Conservation (phyloP, 2,888 invertebrate genomes). For the Mechanitis messenoides region DNA sequence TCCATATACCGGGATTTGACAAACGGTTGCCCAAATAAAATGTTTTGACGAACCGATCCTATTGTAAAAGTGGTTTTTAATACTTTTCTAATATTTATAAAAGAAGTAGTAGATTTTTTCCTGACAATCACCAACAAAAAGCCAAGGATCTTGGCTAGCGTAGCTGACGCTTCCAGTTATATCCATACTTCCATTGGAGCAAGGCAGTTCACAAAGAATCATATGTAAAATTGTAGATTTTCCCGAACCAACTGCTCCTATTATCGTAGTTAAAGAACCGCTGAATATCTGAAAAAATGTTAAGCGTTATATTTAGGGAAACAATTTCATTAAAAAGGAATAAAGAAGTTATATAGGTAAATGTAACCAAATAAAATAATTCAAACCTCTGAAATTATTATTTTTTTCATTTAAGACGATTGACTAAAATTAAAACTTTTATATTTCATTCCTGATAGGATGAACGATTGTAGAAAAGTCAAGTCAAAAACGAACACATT, state of each 20-base stretch:
- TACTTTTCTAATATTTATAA: background rate
- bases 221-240: slow-evolving; percentile 79
- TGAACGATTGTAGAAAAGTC: too few species aligned
- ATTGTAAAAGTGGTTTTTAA: slow-evolving; percentile 3
- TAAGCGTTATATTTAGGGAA: background rate
- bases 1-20: slow-evolving; percentile 77
- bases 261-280: slow-evolving; percentile 77
- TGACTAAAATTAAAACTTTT: too few species aligned
- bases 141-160: slow-evolving; percentile 90
- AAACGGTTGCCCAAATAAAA: slow-evolving; percentile 89
- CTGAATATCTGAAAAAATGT: slow-evolving; percentile 41
- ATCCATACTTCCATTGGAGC: slow-evolving; percentile 76
- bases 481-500: too few species aligned
- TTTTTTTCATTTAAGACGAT: too few species aligned
- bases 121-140: slow-evolving; percentile 77
- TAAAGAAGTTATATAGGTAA: background rate
- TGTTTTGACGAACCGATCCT: slow-evolving; percentile 92
- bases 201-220: slow-evolving; percentile 84
- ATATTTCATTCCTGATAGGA: too few species aligned
- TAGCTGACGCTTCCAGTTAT: slow-evolving; percentile 83
- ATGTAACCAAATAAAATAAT: too few species aligned
- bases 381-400: too few species aligned
- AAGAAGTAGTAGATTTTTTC: background rate
- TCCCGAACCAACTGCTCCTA: slow-evolving; percentile 78
- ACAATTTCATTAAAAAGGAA: too few species aligned